Base-by-base conservation (phyloP, 1,140 invertebrate genomes). In the Ceratosolen fusciceps region DNA sequence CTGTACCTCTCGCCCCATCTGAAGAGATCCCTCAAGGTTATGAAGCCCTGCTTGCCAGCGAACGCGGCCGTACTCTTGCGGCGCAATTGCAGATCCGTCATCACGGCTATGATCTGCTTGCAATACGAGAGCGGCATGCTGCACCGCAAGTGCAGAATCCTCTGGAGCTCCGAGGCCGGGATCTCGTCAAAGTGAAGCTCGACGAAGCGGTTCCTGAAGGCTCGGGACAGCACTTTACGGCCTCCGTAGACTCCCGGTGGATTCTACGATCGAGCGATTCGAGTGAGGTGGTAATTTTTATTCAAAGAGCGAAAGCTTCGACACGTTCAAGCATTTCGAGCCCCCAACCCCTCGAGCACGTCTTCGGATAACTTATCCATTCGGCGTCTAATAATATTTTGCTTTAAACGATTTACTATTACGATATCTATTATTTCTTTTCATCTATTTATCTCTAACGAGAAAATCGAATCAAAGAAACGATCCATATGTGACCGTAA, bases 121-220 rank as follows among this genome's bases (percentile, higher is more conserved):
- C 96, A 94, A 88, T 98, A 98, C 0, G 96, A 95, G 4, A 92
- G 88, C 5, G 98, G 96, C 84, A 99, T 94, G 14, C 94, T 91
- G 90, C 98, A 99, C 81, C 97, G 92, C 85, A 96, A 91, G 85
- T 98, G 94, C 19, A 99, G 92, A 88, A 99, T 99, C 19, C 91
- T 93, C 88, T 97, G 94, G 52, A 99, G 88, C 87, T 99, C 98
- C 1, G 89, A 85, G 49, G 94, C 90, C 0, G 98, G 98, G 86
- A 99, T 98, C 86, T 98, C 97, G 87, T 97, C 95, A 89, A 99
- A 99, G 89, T 99, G 98, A 8, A 99, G 90, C 85, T 99, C 98
- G 54, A 99, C 95, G 89, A 99, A 99, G 81, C 99, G 92, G 89
- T 99, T 99, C 84, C 98, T 93, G 84, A 99, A 99, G 0, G 98